Conservation (phyloP, 1,140 invertebrate genomes). For the Leucophenga varia region DNA sequence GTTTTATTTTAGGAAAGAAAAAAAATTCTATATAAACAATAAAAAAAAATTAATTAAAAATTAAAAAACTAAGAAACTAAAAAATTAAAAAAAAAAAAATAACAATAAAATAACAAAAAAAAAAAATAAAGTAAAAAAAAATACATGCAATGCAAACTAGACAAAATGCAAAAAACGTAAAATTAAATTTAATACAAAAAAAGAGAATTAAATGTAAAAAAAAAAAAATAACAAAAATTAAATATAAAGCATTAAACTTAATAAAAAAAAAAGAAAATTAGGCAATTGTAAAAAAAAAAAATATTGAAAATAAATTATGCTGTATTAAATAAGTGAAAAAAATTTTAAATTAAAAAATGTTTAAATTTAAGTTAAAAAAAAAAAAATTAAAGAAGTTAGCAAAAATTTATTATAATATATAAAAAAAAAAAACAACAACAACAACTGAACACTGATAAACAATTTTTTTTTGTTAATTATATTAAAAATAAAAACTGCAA, state of each 20-base stretch:
- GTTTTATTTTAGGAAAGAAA: too few species aligned
- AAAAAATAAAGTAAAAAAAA: not conserved
- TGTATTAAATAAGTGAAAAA: not conserved
- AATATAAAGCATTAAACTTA: not conserved
- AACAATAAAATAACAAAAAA: not conserved
- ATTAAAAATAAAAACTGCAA: not conserved
- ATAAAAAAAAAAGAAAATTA: not conserved
- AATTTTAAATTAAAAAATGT: not conserved
- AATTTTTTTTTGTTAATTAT: not conserved
- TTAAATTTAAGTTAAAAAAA: not conserved
- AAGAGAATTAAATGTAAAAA: not conserved
- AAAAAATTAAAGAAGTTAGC: not conserved
- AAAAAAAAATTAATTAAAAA: not conserved
- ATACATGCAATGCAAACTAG: not conserved
- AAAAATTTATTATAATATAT: not conserved
- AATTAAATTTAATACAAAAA: not conserved
- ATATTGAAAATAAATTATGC: not conserved
- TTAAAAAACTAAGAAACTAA: not conserved
- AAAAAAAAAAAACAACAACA: too few species aligned
- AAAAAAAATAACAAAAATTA: too few species aligned
- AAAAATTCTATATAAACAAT: not conserved
- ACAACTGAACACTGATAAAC: too few species aligned
- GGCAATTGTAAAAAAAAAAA: not conserved
- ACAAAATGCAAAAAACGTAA: not conserved
- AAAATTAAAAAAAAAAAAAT: not conserved